Evolutionary conservation across 2,797 vertebrate genomes (phyloP), one percentile per base, ranked within the genome.

Genomic region (Coregonus suidteri): DNA sequence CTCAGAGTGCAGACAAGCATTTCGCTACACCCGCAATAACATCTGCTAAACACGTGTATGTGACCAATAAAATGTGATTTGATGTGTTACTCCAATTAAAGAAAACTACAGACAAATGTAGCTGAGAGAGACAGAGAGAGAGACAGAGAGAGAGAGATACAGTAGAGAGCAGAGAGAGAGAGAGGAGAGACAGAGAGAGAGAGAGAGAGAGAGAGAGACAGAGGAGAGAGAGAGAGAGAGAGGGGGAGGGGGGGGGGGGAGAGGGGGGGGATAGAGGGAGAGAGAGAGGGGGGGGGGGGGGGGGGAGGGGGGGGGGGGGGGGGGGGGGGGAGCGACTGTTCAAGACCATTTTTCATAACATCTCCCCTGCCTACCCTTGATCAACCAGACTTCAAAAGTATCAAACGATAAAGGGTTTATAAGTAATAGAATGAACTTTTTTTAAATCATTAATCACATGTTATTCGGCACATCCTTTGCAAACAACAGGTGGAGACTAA

Each of bases 341-440:
- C 4, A n/a, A 78, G 73, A 72, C 73, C 79, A 82, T 81, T 85
- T 90, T 93, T 89, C 77, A 88, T 83, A 86, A 88, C 74, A n/a
- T 37, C 41, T 64, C 53, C n/a, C 82, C 25, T 25, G 25, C 25
- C 25, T 25, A 25, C 25, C 25, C 25, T 77, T 88, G 79, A 73
- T 72, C 82, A 83, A 74, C 83, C 70, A 69, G 77, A 76, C 62
- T 84, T 79, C 66, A 47, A 1, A 77, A 84, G 77, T 79, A 81
- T 85, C 72, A 83, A 86, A 79, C 84, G 3, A 53, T 53, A 53
- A 53, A 53, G 2, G 14, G 9, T 53, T 53, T 15, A 53, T 53
- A 13, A 3, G 52, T 53, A 53, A 53, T 37, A 0, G 35, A 6
- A 37, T 37, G 1, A 37, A 37, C 35, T 1, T 5, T n/a, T n/a